Evolutionary conservation across 2,797 vertebrate species (phyloP), one percentile per base, ranked within the genome.

Genomic region (Cossypha heuglini): DNA sequence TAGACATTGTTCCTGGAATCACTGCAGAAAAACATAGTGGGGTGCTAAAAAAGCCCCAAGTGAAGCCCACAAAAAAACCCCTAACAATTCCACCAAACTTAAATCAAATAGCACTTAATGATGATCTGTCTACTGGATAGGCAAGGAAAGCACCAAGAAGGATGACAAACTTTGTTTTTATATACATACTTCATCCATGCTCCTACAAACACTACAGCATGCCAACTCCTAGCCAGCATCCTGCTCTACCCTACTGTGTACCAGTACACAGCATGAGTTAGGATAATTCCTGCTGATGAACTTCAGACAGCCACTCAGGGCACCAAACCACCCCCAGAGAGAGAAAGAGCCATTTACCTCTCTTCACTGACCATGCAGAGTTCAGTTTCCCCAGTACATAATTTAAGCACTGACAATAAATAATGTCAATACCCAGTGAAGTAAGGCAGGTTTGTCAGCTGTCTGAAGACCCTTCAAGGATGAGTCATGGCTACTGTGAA

Each of bases 1-100:
- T 20, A 88, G 48, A 83, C 77, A 86, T 90, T 85, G 48, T 76
- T 94, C 79, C 54, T 94, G 73, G 45, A 97, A 97, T 88, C 59
- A n/a, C 28, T 74, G 74, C 55, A 82, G 69, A 86, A 95, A 94
- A 96, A 71, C 31, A 26, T 8, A 96, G 64, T 68, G 91, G 52
- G 59, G 78, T 92, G 86, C 93, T 81, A 74, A 68, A 73, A 73
- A 64, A 88, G 18, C 6, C 68, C 67, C 42, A 62, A 94, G 85
- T 45, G 73, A 87, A 96, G 46, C 22, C 88, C 87, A 33, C 35
- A 75, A 68, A 38, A 63, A 72, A 1, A 0, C 22, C 16, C 52
- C 57, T 26, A 88, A 95, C 49, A 79, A 91, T 46, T 66, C 26
- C 55, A 69, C 4, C 13, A 78, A 88, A 89, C 71, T 91, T 75